A percentile compares a stretch with the other conserved stretches of the same genome.
phyloP scores from a whole-genome alignment of 2,113 vertebrate species.

The Orthonyx spaldingii region DNA sequence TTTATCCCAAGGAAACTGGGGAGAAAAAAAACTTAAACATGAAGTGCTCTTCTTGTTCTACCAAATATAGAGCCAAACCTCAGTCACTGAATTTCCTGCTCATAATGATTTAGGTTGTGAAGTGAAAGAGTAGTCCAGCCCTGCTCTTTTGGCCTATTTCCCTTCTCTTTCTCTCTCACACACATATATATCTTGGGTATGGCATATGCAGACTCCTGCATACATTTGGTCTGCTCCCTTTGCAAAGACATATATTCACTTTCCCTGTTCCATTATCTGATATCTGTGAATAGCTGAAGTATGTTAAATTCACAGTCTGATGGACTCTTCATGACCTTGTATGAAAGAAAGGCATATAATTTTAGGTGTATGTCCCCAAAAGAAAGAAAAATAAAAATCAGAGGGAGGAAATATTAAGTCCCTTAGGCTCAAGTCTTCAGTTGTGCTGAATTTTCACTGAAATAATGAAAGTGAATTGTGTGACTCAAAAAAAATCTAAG shows the following conservation, averaged over 20 bases:
- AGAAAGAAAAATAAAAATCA: not conserved
- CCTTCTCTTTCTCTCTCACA: not conserved
- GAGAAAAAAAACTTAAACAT: not conserved
- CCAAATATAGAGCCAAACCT: not conserved
- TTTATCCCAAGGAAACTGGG: not conserved
- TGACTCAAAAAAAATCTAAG: not conserved
- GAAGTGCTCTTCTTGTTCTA: not conserved
- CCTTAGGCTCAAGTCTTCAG: not conserved
- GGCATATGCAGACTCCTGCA: not conserved
- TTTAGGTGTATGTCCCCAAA: not conserved
- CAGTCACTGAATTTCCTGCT: not conserved
- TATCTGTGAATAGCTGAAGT: not conserved
- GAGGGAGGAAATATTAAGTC: rapidly evolving
- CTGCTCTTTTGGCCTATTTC: not conserved
- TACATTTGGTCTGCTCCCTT: not conserved
- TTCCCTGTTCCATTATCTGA: not conserved
- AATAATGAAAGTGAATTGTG: not conserved
- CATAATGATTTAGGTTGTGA: not conserved
- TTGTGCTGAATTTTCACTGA: not conserved
- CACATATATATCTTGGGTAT: not conserved
- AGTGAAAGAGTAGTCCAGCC: not conserved
- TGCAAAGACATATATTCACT: not conserved
- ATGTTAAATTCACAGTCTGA: not conserved
- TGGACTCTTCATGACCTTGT: not conserved
- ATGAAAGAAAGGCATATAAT: not conserved